Evolutionary conservation across 2,113 vertebrate species (phyloP), one percentile per base, ranked within the genome.

Genomic region (Bungarus multicinctus): DNA sequence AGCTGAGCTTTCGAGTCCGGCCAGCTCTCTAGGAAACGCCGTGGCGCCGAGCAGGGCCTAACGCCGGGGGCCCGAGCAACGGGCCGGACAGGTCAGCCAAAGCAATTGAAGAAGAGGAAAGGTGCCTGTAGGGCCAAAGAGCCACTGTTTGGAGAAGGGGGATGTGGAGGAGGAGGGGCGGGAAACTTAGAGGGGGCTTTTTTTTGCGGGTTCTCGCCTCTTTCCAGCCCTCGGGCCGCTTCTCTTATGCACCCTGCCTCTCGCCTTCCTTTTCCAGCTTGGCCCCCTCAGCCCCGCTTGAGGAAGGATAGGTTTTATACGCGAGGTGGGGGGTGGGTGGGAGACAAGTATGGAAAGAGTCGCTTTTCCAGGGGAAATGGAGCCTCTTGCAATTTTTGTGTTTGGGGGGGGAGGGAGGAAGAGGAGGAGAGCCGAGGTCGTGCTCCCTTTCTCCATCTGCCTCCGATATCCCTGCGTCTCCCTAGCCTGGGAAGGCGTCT

Each of bases 11-110:
- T 95, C 90, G 95, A 9, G 95, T 97, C 96, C 96, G 96, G 94
- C 90, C 93, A 93, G 95, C 92, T 92, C 95, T 93, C 57, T 97
- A 98, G 98, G 98, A 98, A 98, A 99, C 97, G 96, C 98, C 98
- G 98, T 98, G 98, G 99, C 98, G 97, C 98, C 96, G 95, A 91
- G 94, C 95, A 95, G 97, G 98, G 99, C 99, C 99, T 99, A 97
- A 95, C 93, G 92, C 94, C 94, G 94, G 93, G 95, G 92, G 95
- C 96, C 95, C 96, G 95, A 92, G 94, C 95, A 25, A 89, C 92
- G 92, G 92, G 92, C 92, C 92, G 92, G 92, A 93, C 89, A 93
- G 92, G 92, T 93, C 47, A 87, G 92, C 88, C 52, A 57, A 47
- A 22, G 74, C 92, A 50, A 69, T 53, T n/a, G n/a, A 52, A 30